These are phyloP conservation scores for Drosophila stalkeri DNA, from an alignment of 2,888 invertebrate genomes.

Conservation along the genomic window DNA sequence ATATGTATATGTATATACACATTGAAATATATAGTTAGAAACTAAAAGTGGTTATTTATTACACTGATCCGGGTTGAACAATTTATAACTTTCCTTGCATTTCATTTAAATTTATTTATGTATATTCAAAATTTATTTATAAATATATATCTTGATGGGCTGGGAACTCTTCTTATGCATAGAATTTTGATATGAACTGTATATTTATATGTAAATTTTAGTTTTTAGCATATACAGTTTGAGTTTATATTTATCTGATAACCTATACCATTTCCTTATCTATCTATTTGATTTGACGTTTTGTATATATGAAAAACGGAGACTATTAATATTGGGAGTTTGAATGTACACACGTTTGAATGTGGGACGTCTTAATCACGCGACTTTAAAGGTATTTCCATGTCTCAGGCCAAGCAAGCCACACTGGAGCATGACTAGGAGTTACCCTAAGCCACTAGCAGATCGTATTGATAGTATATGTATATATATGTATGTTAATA, in stretches of 20 bases:
- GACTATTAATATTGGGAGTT: too few relatives aligned
- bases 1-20: background rate
- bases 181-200: background rate
- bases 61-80: constrained; percentile 19
- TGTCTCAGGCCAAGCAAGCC: too few relatives aligned
- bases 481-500: too few relatives aligned
- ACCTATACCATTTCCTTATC: too few relatives aligned
- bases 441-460: background rate
- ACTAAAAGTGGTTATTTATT: background rate
- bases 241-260: too few relatives aligned
- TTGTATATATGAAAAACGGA: too few relatives aligned
- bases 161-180: background rate
- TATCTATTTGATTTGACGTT: too few relatives aligned
- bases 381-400: too few relatives aligned
- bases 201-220: too few relatives aligned
- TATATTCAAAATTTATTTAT: background rate
- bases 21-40: background rate
- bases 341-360: too few relatives aligned
- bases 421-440: background rate
- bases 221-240: too few relatives aligned
- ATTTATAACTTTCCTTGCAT: constrained; percentile 24
- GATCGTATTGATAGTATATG: background rate
- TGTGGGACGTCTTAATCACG: too few relatives aligned
- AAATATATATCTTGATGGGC: background rate
- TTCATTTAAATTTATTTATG: background rate